Evolutionary conservation across 2,113 vertebrate genomes (phyloP).

Genomic region (Atlantisia rogersi): DNA sequence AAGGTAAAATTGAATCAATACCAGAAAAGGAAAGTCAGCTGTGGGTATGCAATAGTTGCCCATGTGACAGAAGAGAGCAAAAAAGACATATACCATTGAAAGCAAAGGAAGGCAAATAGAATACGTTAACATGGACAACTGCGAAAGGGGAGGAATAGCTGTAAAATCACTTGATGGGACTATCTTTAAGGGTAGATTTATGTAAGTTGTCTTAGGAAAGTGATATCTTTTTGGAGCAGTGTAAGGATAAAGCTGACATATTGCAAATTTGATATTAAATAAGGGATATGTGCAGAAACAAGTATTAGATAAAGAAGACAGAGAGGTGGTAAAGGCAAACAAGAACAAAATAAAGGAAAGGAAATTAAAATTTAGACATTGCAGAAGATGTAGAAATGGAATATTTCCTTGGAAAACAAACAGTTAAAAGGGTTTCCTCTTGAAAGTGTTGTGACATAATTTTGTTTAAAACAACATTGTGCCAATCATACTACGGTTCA

Average conservation of each 20-base stretch:
- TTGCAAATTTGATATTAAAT: neutral
- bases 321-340: neutral
- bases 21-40: neutral
- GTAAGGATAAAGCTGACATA: neutral
- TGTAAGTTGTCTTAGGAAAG: neutral
- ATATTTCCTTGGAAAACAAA: neutral
- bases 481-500: neutral
- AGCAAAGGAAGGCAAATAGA: neutral
- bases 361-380: neutral
- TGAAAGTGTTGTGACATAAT: neutral
- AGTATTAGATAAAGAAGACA: neutral
- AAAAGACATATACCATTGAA: neutral
- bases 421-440: neutral
- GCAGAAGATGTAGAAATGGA: neutral
- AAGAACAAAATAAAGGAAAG: neutral
- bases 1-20: neutral
- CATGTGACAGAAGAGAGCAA: neutral
- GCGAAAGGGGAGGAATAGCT: neutral
- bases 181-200: neutral
- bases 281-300: neutral
- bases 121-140: neutral
- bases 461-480: neutral
- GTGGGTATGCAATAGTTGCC: neutral
- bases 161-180: neutral
- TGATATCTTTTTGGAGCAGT: neutral